Conservation (phyloP, 2,797 vertebrate genomes). For the Scolopax rusticola region DNA sequence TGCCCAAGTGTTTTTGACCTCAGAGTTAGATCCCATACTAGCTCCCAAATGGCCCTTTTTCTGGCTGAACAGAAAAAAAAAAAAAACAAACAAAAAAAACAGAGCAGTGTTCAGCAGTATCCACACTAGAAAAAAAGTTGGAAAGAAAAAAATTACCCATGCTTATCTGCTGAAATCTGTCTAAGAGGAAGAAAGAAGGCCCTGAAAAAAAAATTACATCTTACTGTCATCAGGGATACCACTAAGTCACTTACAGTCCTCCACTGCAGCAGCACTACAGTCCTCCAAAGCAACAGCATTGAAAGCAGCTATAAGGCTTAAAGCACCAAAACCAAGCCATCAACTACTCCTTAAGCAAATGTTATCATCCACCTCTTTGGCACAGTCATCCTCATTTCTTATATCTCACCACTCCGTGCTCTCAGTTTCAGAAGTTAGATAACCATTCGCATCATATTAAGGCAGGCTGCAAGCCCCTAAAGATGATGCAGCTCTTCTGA, state of each 20-base stretch:
- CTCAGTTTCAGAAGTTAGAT: neutral
- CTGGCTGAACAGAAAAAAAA: neutral
- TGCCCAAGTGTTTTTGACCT: neutral
- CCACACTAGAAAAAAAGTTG: neutral
- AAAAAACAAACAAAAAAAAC: neutral
- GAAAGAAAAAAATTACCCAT: neutral
- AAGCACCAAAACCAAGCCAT: neutral
- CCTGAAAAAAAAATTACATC: neutral
- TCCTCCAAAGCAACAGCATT: neutral
- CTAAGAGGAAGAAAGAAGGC: neutral
- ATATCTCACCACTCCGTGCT: rapidly evolving
- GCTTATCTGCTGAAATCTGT: neutral
- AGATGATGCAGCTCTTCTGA: neutral
- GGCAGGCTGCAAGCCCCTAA: neutral
- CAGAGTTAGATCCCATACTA: neutral
- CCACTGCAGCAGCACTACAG: neutral
- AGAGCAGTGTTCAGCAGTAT: neutral
- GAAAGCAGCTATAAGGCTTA: neutral
- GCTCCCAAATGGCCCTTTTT: neutral
- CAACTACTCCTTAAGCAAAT: neutral
- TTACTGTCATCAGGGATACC: neutral
- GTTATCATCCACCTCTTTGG: neutral
- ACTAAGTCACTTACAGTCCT: neutral
- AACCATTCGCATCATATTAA: neutral
- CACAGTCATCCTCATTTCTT: neutral